Conservation (phyloP, 1,140 invertebrate species). For the Nylanderia fulva region DNA sequence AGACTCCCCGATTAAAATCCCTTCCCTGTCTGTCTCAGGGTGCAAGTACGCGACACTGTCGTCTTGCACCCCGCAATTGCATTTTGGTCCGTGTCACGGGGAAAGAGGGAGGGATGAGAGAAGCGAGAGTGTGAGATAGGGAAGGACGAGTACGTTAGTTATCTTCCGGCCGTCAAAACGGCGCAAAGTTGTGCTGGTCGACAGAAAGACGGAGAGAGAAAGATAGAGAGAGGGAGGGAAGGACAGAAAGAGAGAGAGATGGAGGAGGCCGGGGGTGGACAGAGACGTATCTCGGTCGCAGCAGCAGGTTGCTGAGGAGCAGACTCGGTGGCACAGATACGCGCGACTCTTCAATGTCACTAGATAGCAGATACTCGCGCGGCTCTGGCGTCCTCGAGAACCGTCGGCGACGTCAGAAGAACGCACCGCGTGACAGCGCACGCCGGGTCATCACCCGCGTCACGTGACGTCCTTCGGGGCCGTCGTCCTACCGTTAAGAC, state of each 20-base stretch:
- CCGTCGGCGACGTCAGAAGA: slow-evolving; percentile 64
- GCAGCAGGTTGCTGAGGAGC: slow-evolving; percentile 78
- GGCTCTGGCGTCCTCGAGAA: slow-evolving; percentile 52
- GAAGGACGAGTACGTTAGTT: slow-evolving; percentile 74
- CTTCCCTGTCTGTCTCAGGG: not conserved
- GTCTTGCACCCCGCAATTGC: slow-evolving; percentile 25
- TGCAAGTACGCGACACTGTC: not conserved
- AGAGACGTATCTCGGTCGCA: slow-evolving; percentile 77
- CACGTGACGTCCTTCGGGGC: slow-evolving; percentile 49
- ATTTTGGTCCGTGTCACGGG: slow-evolving; percentile 53
- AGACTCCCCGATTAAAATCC: not conserved
- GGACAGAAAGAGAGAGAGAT: not conserved
- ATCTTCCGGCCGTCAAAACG: slow-evolving; percentile 83
- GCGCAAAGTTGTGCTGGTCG: slow-evolving; percentile 80
- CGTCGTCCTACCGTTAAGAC: slow-evolving; percentile 47
- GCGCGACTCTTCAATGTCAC: slow-evolving; percentile 81
- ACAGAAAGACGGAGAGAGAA: slow-evolving; percentile 51
- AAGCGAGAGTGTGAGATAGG: slow-evolving; percentile 61
- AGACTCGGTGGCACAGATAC: slow-evolving; percentile 81
- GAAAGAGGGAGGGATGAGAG: slow-evolving; percentile 5
- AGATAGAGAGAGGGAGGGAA: not conserved
- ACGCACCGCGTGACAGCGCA: slow-evolving; percentile 36
- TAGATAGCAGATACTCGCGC: slow-evolving; percentile 75
- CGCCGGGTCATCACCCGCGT: slow-evolving; percentile 7
- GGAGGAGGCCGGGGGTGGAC: slow-evolving; percentile 4